These are phyloP conservation scores for Andrena flavipes DNA, from an alignment of 2,888 invertebrate species.

Conservation along the genomic window DNA sequence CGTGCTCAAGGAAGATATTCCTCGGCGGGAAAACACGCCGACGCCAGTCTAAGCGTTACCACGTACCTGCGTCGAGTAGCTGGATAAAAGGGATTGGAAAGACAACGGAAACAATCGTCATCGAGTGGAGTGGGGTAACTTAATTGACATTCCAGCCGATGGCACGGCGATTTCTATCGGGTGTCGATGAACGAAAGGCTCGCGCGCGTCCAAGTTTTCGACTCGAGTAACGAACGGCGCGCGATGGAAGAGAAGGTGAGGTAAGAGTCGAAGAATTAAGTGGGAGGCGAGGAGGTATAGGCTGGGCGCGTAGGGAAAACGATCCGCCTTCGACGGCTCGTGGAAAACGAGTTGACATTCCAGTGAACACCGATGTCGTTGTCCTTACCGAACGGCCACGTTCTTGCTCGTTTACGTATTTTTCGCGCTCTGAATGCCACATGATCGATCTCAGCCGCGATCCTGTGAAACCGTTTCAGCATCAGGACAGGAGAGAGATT, in stretches of 20 bases:
- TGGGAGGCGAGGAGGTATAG: conserved; percentile 10
- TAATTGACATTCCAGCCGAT: conserved; percentile 55
- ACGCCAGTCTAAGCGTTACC: too few relatives aligned
- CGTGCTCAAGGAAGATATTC: too few relatives aligned
- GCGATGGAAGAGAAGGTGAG: conserved; percentile 35
- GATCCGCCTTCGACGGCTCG: conserved; percentile 53
- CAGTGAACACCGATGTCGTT: conserved; percentile 48
- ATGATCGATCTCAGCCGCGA: conserved; percentile 11
- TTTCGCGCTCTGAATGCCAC: conserved; percentile 34
- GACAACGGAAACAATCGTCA: not conserved
- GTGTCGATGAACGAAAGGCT: conserved; percentile 49
- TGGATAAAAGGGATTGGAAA: too few relatives aligned
- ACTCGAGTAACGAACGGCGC: conserved; percentile 6
- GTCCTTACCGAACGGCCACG: conserved; percentile 35
- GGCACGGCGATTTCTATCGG: conserved; percentile 48
- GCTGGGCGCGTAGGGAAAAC: conserved; percentile 51
- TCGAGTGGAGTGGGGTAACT: conserved; percentile 4
- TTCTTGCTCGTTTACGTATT: conserved; percentile 35
- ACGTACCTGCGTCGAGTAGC: too few relatives aligned
- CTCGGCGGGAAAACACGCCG: too few relatives aligned
- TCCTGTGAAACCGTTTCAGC: not conserved
- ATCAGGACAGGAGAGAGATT: not conserved
- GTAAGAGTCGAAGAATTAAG: conserved; percentile 35
- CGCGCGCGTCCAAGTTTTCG: conserved; percentile 42
- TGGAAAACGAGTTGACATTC: conserved; percentile 65